phyloP scores from a whole-genome alignment of 2,797 vertebrate genomes.

The Falco rusticolus region DNA sequence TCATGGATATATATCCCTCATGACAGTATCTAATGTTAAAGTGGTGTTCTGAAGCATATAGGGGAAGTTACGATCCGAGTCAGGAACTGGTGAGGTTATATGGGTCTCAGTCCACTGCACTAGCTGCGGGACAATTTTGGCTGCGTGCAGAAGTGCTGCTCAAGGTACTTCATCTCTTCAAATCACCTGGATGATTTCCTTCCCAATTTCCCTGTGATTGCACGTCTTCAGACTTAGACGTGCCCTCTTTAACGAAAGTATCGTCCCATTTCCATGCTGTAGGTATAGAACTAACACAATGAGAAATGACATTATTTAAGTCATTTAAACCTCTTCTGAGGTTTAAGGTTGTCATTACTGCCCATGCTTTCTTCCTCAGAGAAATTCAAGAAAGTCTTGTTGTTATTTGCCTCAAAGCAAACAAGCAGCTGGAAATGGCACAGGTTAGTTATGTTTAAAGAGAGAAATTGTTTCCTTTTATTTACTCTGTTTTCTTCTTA shows the following conservation, averaged over 20 bases:
- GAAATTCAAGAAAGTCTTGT: neutral
- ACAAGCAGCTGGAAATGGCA: conserved; percentile 52
- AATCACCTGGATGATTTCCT: neutral
- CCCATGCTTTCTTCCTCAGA: neutral
- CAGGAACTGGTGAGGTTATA: neutral
- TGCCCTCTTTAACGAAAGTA: neutral
- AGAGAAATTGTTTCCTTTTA: conserved; percentile 39
- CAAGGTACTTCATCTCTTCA: neutral
- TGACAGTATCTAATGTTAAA: neutral
- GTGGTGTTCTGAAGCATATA: neutral
- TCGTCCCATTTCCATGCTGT: neutral
- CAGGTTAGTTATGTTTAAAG: conserved; percentile 41
- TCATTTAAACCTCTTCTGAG: neutral
- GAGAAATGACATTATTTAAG: neutral
- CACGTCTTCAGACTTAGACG: neutral
- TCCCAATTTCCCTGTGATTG: neutral
- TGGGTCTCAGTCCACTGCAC: neutral
- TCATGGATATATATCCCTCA: neutral
- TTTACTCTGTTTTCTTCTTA: conserved; percentile 51
- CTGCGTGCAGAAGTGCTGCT: neutral
- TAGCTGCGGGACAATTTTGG: neutral
- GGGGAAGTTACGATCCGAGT: neutral
- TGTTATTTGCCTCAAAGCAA: conserved; percentile 42
- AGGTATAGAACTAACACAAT: neutral
- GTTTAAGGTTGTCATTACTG: neutral